These are phyloP conservation scores for Phyllotis vaccarum DNA, from an alignment of 2,797 vertebrate species.

Conservation along the genomic window DNA sequence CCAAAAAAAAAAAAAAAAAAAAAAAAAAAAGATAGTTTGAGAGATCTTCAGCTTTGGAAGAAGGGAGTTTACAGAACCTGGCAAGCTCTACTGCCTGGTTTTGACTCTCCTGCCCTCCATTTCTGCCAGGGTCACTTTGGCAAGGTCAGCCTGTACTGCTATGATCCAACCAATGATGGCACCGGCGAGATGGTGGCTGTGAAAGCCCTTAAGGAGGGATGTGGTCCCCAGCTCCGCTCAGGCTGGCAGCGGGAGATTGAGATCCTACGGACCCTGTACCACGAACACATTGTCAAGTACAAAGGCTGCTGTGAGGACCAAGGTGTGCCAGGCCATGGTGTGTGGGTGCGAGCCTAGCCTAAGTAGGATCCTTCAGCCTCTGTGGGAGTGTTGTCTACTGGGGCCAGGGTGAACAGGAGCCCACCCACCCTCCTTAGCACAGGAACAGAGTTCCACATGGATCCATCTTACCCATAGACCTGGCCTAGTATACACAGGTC, in stretches of 20 bases:
- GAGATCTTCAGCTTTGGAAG: neutral
- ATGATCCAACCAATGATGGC: constrained; percentile 94
- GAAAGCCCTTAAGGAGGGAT: constrained; percentile 94
- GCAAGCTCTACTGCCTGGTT: no score
- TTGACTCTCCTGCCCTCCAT: neutral
- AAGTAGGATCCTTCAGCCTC: constrained; percentile 73
- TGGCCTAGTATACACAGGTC: neutral
- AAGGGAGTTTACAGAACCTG: neutral
- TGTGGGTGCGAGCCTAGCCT: neutral
- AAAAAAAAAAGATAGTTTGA: neutral
- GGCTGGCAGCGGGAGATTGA: constrained; percentile 95
- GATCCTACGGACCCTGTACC: constrained; percentile 94
- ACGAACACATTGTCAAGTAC: constrained; percentile 97
- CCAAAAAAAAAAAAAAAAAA: neutral
- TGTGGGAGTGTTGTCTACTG: neutral
- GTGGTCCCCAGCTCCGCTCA: constrained; percentile 86
- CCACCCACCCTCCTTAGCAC: fast-evolving
- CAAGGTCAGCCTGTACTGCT: constrained; percentile 94
- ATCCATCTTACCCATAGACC: neutral
- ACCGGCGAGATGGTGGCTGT: constrained; percentile 96
- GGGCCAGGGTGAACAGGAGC: neutral
- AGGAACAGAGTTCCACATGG: neutral
- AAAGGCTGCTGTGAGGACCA: constrained; percentile 95
- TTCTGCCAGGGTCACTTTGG: constrained; percentile 94
- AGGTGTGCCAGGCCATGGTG: constrained; percentile 84